A percentile compares a stretch with the other conserved stretches of the same genome.
Conservation (phyloP, 2,888 invertebrate species). For the Sylvicola fuscatus region DNA sequence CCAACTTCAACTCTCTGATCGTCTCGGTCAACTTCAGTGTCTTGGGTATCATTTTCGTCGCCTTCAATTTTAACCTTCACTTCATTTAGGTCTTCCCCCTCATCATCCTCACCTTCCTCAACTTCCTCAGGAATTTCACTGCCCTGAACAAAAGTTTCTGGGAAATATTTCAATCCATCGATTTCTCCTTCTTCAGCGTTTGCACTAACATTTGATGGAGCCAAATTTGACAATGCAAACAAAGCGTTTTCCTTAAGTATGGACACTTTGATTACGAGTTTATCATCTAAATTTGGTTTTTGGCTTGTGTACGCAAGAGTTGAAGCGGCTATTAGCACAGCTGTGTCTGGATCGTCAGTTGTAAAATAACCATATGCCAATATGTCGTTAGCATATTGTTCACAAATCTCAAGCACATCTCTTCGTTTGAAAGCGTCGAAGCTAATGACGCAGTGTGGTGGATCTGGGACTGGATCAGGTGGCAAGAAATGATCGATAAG, state of each 20-base stretch:
- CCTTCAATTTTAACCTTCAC: conserved; percentile 8
- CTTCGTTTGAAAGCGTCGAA: conserved; percentile 44
- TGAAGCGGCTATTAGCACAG: conserved; percentile 39
- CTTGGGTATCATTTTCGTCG: conserved; percentile 3
- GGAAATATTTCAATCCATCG: conserved; percentile 48
- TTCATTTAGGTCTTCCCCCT: too few relatives aligned
- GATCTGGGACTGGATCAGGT: conserved; percentile 35
- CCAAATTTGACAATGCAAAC: conserved; percentile 36
- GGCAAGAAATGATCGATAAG: conserved; percentile 32
- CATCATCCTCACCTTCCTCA: conserved; percentile 18
- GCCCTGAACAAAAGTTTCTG: conserved; percentile 35
- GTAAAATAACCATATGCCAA: conserved; percentile 50
- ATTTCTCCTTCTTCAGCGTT: conserved; percentile 39
- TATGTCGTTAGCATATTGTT: conserved; percentile 29
- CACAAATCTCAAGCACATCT: conserved; percentile 32
- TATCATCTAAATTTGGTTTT: conserved; percentile 26
- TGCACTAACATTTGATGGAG: conserved; percentile 46
- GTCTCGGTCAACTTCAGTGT: background rate
- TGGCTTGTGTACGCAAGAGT: conserved; percentile 30
- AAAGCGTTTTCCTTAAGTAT: conserved; percentile 40
- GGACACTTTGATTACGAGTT: conserved; percentile 45
- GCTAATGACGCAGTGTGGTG: conserved; percentile 42
- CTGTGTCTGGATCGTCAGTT: conserved; percentile 32
- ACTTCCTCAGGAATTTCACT: conserved; percentile 21
- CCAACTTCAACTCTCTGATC: background rate